Evolutionary conservation across 2,797 vertebrate genomes (phyloP), one percentile per base, ranked within the genome.

Genomic region (Chaetodon trifasciatus): DNA sequence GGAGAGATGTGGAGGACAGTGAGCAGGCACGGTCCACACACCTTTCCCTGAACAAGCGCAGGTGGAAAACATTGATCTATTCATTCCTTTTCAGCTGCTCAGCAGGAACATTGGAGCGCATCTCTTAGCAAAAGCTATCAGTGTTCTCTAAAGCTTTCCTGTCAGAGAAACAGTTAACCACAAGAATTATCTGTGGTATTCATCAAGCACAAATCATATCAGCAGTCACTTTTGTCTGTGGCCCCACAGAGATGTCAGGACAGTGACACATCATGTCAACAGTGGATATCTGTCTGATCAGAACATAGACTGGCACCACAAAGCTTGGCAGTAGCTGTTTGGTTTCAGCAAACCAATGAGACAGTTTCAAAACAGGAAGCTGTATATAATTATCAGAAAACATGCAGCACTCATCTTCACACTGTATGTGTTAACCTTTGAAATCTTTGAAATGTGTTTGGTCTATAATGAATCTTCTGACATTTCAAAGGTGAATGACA

Each of bases 81-180:
- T 40, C 40, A 62, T 21, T 57, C 39, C 3, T 12, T 3, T 70
- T 49, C 63, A n/a, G 23, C 21, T 2, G 39, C 17, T 64, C 64
- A 82, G 50, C 74, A 71, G 47, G 12, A 58, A 17, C 61, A 21
- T 13, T 66, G 75, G 70, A 74, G 52, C 5, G 1, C 17, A 50
- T 66, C 39, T 50, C 6, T 32, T 42, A 69, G 69, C 74, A 77
- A 15, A 57, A 21, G 72, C 13, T 50, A 57, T 70, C 65, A 19
- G 49, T n/a, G 58, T 50, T 80, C 39, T 82, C 13, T 17, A 4
- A 83, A 42, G 13, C 16, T 5, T 78, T 84, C 28, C 65, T 70
- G 70, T 84, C 75, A 80, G 77, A 70, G 70, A 58, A 79, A 82
- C 78, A 83, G 72, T 86, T 75, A 79, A 84, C 83, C 85, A 79